Evolutionary conservation across 2,888 invertebrate genomes (phyloP).

Genomic region (Drosophila phalerata): DNA sequence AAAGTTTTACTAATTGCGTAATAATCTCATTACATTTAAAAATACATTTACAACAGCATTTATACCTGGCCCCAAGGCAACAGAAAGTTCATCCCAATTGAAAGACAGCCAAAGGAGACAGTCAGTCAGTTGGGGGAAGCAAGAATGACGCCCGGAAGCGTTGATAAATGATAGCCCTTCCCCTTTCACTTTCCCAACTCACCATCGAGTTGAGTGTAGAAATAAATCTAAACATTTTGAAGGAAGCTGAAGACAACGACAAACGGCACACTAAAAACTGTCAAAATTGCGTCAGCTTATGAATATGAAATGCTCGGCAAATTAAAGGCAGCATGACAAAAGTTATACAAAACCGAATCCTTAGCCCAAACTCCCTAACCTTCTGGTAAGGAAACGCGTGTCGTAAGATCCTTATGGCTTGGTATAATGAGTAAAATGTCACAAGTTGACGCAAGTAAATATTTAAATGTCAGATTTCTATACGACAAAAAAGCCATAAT

Average conservation of each 20-base stretch:
- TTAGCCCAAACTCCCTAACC: slow-evolving; percentile 12
- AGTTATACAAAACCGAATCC: slow-evolving; percentile 51
- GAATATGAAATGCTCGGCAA: slow-evolving; percentile 72
- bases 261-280: slow-evolving; percentile 69
- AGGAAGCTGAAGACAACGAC: slow-evolving; percentile 43
- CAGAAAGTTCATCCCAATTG: slow-evolving; percentile 24
- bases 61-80: slow-evolving; percentile 72
- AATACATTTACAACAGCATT: slow-evolving; percentile 80
- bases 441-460: slow-evolving; percentile 83
- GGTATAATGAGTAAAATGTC: slow-evolving; percentile 80
- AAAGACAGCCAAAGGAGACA: slow-evolving; percentile 15
- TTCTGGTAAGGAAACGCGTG: slow-evolving; percentile 45
- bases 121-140: slow-evolving; percentile 48
- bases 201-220: slow-evolving; percentile 54
- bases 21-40: slow-evolving; percentile 81
- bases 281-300: slow-evolving; percentile 79
- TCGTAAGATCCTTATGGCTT: slow-evolving; percentile 41
- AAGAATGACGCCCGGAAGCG: slow-evolving; percentile 66
- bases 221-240: slow-evolving; percentile 76
- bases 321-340: slow-evolving; percentile 61
- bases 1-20: slow-evolving; percentile 79
- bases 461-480: slow-evolving; percentile 84
- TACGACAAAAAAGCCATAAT: slow-evolving; percentile 42
- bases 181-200: not conserved
- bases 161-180: slow-evolving; percentile 75